These are phyloP conservation scores for Cotesia congregata DNA, from an alignment of 2,888 invertebrate genomes.

Conservation along the genomic window DNA sequence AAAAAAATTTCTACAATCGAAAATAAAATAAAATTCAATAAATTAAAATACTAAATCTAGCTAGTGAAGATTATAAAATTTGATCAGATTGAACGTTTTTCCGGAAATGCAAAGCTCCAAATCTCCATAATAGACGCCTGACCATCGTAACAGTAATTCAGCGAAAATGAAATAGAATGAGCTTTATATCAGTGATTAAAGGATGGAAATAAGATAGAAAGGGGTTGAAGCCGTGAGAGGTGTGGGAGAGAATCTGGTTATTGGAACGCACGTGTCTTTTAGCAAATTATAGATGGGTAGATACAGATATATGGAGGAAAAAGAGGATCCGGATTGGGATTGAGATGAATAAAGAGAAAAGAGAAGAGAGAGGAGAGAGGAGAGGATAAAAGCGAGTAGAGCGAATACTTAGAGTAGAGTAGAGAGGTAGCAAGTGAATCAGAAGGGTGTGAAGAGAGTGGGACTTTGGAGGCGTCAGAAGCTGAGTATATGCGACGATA, in stretches of 20 bases:
- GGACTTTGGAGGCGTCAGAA: constrained; percentile 43
- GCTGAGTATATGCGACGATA: constrained; percentile 53
- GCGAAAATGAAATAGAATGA: not conserved
- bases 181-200: not conserved
- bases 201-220: not conserved
- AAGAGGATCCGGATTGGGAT: constrained; percentile 8
- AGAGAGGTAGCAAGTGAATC: constrained; percentile 42
- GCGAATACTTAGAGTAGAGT: constrained; percentile 29
- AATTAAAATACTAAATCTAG: too few species aligned
- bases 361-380: not conserved
- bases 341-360: constrained; percentile 26
- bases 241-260: not conserved
- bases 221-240: not conserved
- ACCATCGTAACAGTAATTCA: not conserved
- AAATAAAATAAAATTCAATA: too few species aligned
- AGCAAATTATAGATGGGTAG: not conserved
- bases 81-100: too few species aligned
- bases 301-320: not conserved
- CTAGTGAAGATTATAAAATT: too few species aligned
- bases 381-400: constrained; percentile 34
- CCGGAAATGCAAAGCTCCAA: too few species aligned
- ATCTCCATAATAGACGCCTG: too few species aligned
- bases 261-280: not conserved
- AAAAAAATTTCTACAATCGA: too few species aligned
- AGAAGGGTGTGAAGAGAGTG: constrained; percentile 31